Base-by-base conservation (phyloP, 2,113 vertebrate species). In the Platysteira castanea region DNA sequence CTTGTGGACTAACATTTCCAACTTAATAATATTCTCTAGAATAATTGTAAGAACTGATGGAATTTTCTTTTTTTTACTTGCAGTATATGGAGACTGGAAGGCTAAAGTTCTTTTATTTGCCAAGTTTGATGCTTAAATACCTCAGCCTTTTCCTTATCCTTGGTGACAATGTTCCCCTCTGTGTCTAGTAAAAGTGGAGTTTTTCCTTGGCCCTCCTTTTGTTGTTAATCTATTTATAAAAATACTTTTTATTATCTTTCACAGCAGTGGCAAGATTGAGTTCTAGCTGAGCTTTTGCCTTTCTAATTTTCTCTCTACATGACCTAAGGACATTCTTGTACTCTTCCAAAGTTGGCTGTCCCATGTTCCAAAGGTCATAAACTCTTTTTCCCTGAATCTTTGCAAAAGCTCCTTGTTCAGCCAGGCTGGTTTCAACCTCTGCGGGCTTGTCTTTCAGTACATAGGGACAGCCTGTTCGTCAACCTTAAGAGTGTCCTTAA, bases 371-470 rank as follows among this genome's bases (percentile, higher is more conserved):
- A n/a, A 57, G 31, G 22, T 23, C 50, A 50, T 23, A 50, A 44
- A 57, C 15, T 21, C 20, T 50, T 80, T 70, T 37, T 10, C 27
- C 21, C 17, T 73, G 12, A 44, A 37, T 57, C 37, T 35, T 13
- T 56, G 22, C 13, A 27, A 50, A 73, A 33, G 12, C 22, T 80
- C 14, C 6, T 15, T 50, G 18, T 50, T 44, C 31, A 65, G 7
- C 12, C 42, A 33, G 15, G 18, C 22, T 57, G 12, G 18, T 49
- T 31, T 64, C 35, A 18, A 19, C 23, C 15, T 35, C 31, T 37
- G 18, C 7, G 0, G 0, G 3, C 24, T 35, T 31, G 9, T 57
- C 14, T 49, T 57, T 28, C 31, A 50, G 14, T 5, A 33, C 5
- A 10, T 13, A 50, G 10, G 24, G 27, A 15, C 4, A 57, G 22